These are phyloP conservation scores for Criorhina ranunculi DNA, from an alignment of 2,888 invertebrate species.

Conservation along the genomic window DNA sequence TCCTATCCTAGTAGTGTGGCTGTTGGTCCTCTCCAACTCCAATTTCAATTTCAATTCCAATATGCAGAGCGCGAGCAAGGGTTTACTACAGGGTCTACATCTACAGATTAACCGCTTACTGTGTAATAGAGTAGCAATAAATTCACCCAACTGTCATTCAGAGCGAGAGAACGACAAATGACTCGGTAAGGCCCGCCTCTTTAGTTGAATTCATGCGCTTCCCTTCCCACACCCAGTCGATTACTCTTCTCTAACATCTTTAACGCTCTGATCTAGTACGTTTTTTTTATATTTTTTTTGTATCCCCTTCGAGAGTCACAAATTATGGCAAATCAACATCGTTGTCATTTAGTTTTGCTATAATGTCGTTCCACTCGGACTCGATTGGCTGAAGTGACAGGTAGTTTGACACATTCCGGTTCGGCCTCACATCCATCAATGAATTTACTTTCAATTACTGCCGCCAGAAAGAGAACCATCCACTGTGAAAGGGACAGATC, in stretches of 20 bases:
- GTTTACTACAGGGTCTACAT: too few species aligned
- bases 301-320: slow-evolving; percentile 38
- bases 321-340: slow-evolving; percentile 56
- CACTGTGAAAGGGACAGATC: not conserved
- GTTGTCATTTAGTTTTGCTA: slow-evolving; percentile 33
- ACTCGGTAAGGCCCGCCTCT: slow-evolving; percentile 49
- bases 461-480: slow-evolving; percentile 40
- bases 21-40: slow-evolving; percentile 21
- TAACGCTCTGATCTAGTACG: slow-evolving; percentile 62
- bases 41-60: too few species aligned
- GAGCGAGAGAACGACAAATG: slow-evolving; percentile 60
- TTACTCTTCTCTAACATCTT: not conserved
- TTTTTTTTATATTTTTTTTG: too few species aligned
- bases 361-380: slow-evolving; percentile 50
- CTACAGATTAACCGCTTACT: slow-evolving; percentile 75
- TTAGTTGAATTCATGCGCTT: slow-evolving; percentile 61
- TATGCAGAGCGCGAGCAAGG: slow-evolving; percentile 59
- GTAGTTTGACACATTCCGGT: slow-evolving; percentile 75
- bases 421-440: slow-evolving; percentile 76
- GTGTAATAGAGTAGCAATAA: slow-evolving; percentile 76
- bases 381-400: slow-evolving; percentile 74
- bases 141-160: slow-evolving; percentile 72
- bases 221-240: too few species aligned
- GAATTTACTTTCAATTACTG: slow-evolving; percentile 75
- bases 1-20: slow-evolving; percentile 25